Conservation (phyloP, 2,888 invertebrate genomes). For the Andrena bucephala region DNA sequence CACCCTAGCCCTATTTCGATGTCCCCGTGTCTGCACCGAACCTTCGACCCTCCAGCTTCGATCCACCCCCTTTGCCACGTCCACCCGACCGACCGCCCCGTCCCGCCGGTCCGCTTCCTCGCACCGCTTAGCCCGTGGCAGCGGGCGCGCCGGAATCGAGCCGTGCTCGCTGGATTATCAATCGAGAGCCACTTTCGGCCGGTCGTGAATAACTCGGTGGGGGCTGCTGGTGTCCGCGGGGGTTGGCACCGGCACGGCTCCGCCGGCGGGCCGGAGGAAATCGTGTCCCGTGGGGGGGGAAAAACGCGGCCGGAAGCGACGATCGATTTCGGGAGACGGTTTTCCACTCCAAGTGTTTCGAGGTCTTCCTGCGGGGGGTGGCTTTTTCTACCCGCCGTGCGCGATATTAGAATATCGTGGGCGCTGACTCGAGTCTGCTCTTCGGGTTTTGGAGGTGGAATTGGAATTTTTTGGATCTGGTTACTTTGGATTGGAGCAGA, state of each 20-base stretch:
- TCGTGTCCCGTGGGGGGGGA: conserved; percentile 31
- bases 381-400: not conserved
- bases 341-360: conserved; percentile 55
- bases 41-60: conserved; percentile 65
- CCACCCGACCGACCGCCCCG: conserved; percentile 26
- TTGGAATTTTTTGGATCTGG: not conserved
- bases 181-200: conserved; percentile 73
- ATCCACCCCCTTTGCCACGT: conserved; percentile 42
- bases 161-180: conserved; percentile 71
- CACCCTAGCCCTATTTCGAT: conserved; percentile 79
- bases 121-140: conserved; percentile 36
- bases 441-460: no score
- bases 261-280: conserved; percentile 34
- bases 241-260: not conserved
- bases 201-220: conserved; percentile 66
- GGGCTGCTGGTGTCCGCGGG: conserved; percentile 41
- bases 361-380: conserved; percentile 22
- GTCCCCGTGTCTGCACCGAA: conserved; percentile 70
- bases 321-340: conserved; percentile 57
- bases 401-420: not conserved
- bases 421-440: not conserved
- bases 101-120: conserved; percentile 43
- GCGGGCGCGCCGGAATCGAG: conserved; percentile 65
- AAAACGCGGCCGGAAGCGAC: conserved; percentile 48
- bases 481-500: no score